phyloP scores from a whole-genome alignment of 2,113 vertebrate species.

The Prietella phreatophila region DNA sequence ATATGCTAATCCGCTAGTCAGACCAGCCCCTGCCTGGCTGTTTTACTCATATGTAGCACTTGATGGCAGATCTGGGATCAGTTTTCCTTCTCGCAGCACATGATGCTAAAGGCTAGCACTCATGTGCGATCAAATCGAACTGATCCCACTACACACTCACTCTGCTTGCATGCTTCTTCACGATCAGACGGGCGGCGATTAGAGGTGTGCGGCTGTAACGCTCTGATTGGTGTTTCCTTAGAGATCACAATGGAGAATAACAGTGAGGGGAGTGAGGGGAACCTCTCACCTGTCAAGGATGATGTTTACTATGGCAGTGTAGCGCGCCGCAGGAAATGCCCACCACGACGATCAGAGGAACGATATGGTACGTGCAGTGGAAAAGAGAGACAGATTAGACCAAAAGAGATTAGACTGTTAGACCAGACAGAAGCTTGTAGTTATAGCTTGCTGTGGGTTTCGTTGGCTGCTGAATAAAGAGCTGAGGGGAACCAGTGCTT shows the following conservation, averaged over 20 bases:
- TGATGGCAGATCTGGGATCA: constrained; percentile 40
- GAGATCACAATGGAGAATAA: constrained; percentile 93
- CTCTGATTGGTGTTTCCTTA: constrained; percentile 83
- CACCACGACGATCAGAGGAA: constrained; percentile 79
- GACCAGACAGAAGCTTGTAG: neutral
- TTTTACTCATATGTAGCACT: constrained; percentile 68
- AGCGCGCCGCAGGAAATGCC: constrained; percentile 81
- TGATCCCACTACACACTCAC: constrained; percentile 37
- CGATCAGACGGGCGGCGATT: constrained; percentile 52
- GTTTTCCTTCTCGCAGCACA: constrained; percentile 14
- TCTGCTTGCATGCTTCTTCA: constrained; percentile 50
- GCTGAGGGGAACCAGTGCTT: neutral
- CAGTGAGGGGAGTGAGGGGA: constrained; percentile 92
- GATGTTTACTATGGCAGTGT: constrained; percentile 87
- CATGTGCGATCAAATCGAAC: neutral
- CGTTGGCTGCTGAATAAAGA: neutral
- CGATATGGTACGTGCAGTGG: constrained; percentile 81
- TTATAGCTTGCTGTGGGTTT: neutral
- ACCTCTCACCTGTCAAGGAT: constrained; percentile 84
- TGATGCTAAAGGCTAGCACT: neutral
- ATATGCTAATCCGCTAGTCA: neutral
- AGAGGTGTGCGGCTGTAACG: constrained; percentile 61
- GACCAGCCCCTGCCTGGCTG: constrained; percentile 72
- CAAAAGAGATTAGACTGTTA: neutral
- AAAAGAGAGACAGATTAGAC: constrained; percentile 35